Conservation (phyloP, 1,140 invertebrate species). For the Trissolcus basalis region DNA sequence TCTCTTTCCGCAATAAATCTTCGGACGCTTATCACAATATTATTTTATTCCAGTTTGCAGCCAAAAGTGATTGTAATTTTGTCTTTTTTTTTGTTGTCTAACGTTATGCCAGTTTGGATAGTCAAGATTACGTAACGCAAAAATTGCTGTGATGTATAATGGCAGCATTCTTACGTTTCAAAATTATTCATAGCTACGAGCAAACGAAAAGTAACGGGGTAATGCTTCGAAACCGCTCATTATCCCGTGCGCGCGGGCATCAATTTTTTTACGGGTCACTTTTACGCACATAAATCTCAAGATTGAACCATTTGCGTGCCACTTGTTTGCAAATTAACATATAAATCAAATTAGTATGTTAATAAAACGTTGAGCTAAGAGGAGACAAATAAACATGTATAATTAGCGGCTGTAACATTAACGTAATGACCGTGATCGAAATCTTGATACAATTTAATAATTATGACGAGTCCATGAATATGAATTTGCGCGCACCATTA, state of each 20-base stretch:
- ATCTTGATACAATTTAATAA: too few species aligned
- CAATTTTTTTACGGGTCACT: not conserved
- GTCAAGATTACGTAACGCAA: conserved; percentile 41
- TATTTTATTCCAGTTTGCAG: not conserved
- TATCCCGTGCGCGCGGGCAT: conserved; percentile 15
- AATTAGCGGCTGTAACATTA: too few species aligned
- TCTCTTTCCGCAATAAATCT: too few species aligned
- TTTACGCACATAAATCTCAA: conserved; percentile 32
- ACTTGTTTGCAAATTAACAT: conserved; percentile 28
- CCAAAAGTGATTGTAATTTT: conserved; percentile 29
- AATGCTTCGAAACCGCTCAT: conserved; percentile 28
- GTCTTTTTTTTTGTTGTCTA: conserved; percentile 5
- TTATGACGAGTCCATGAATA: too few species aligned
- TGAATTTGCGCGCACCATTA: too few species aligned
- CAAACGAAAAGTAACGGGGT: conserved; percentile 46
- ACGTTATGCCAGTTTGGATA: conserved; percentile 7
- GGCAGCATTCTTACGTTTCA: conserved; percentile 29
- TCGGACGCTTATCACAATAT: not conserved
- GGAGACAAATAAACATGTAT: conserved; percentile 15
- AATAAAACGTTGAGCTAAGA: conserved; percentile 4
- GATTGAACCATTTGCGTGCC: conserved; percentile 33
- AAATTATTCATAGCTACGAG: conserved; percentile 44
- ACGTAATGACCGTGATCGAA: too few species aligned
- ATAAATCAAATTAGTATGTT: conserved; percentile 30
- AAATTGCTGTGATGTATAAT: conserved; percentile 31